Conservation (phyloP, 1,140 invertebrate genomes). For the Conus betulinus region DNA sequence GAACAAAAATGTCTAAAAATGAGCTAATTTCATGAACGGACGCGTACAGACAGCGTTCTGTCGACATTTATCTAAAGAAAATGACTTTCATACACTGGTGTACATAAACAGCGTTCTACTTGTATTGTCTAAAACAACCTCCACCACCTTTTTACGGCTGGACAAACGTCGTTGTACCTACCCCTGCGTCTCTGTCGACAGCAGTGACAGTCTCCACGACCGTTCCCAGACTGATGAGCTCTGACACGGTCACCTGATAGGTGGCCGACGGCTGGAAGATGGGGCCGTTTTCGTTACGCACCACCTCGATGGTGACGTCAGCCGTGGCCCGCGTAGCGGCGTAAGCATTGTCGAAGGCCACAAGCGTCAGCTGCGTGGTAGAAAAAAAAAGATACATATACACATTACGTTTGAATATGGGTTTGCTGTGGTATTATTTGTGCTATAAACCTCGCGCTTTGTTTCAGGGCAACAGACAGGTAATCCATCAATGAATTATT, state of each 20-base stretch:
- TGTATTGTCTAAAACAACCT: too few relatives aligned
- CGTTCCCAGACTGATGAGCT: constrained; percentile 40
- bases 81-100: too few relatives aligned
- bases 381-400: not conserved
- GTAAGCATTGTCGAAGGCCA: constrained; percentile 57
- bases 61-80: too few relatives aligned
- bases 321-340: constrained; percentile 47
- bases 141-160: too few relatives aligned
- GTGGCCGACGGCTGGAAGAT: constrained; percentile 54
- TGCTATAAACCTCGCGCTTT: too few relatives aligned
- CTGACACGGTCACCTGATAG: constrained; percentile 49
- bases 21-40: too few relatives aligned
- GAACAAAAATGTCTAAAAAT: too few relatives aligned
- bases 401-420: not conserved
- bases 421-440: too few relatives aligned
- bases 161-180: constrained; percentile 22
- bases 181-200: constrained; percentile 47
- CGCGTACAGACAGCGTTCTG: too few relatives aligned
- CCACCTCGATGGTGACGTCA: constrained; percentile 56
- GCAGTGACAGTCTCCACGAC: constrained; percentile 39
- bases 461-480: too few relatives aligned
- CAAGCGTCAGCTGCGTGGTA: constrained; percentile 45
- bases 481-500: too few relatives aligned
- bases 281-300: constrained; percentile 56
- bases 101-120: too few relatives aligned